Percentiles rank a stretch among this genome's conserved stretches.
Conservation (phyloP, 2,888 invertebrate genomes). For the Salticus scenicus region DNA sequence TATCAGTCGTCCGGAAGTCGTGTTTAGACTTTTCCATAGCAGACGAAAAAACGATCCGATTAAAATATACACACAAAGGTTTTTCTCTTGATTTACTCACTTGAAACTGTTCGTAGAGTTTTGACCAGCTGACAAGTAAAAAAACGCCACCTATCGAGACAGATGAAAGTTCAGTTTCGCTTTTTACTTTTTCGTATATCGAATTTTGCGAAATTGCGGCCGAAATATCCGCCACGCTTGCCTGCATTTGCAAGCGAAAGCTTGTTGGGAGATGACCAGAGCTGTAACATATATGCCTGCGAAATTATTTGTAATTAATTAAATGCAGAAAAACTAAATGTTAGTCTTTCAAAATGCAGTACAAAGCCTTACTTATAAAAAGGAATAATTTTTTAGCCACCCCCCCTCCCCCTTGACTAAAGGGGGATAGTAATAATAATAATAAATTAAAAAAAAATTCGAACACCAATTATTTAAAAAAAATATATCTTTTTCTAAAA, state of each 20-base stretch:
- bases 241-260: not conserved
- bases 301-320: too few species aligned
- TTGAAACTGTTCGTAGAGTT: slow-evolving; percentile 51
- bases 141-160: slow-evolving; percentile 64
- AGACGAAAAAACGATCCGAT: slow-evolving; percentile 26
- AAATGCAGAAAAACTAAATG: too few species aligned
- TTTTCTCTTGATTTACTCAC: slow-evolving; percentile 56
- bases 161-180: slow-evolving; percentile 14
- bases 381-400: too few species aligned
- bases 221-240: not conserved
- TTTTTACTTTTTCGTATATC: not conserved
- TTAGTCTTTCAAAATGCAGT: too few species aligned
- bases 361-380: too few species aligned
- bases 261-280: too few species aligned
- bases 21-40: slow-evolving; percentile 48
- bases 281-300: too few species aligned
- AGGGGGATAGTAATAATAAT: too few species aligned
- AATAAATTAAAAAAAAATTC: too few species aligned
- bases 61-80: slow-evolving; percentile 28
- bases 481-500: too few species aligned
- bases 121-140: slow-evolving; percentile 53
- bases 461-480: too few species aligned
- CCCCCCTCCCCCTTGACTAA: too few species aligned
- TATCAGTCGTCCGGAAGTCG: slow-evolving; percentile 48
- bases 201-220: not conserved